Evolutionary conservation across 2,888 invertebrate genomes (phyloP), one percentile per base, ranked within the genome.

Genomic region (Neoscelio sp.): DNA sequence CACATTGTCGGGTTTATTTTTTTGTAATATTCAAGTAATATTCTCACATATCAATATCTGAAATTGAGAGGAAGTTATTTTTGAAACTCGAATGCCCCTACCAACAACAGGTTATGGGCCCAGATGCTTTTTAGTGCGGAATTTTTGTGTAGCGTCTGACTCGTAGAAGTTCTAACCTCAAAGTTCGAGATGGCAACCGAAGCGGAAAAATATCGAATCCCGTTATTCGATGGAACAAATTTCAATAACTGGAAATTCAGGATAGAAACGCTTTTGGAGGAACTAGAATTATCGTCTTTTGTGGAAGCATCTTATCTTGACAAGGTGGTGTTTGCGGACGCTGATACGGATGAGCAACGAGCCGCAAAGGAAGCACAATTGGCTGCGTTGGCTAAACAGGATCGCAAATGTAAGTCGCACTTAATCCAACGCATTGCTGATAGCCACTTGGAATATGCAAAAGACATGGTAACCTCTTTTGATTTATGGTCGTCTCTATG

Each of bases 361-460:
- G 33, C 10, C 1, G 33, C 10, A 33, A 33, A 33, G 10, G 10
- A 33, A 10, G 33, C 33, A 33, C 33, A 33, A 33, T 10, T 33
- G 10, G 33, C 10, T 33, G 33, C n/a, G 1, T 33, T 33, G 33
- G 33, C 33, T 23, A 64, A 62, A 42, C 12, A 77, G 33, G 62
- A 83, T 30, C 42, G 73, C 48, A 81, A 83, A 58, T 84, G 83
- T 52, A 84, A 80, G 23, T 84, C 83, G 5, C 78, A 79, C 33
- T 82, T 85, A 13, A 67, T 84, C 12, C 83, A 84, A 58, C 56
- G 82, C 4, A 82, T 85, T 17, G 80, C 83, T 3, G 84, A 85
- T 52, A 84, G 75, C 48, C 83, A 85, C 35, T 65, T 85, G 48
- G 85, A 85, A 71, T 86, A 85, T 33, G 82, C 80, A 1, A 84